Conservation (phyloP, 2,888 invertebrate genomes). For the Pherbina coryleti region DNA sequence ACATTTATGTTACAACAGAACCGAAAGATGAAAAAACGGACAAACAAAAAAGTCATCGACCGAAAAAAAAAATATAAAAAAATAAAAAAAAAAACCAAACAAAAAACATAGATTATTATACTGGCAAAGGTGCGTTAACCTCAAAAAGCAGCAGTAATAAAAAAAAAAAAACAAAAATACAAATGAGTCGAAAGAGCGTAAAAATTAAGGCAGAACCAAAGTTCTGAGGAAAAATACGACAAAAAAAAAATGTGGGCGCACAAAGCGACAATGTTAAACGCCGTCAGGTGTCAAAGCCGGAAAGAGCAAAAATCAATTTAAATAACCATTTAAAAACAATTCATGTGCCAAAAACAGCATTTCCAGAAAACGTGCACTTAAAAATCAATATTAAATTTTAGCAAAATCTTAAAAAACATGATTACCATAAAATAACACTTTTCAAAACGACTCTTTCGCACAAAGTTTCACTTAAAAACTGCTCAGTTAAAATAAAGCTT, state of each 20-base stretch:
- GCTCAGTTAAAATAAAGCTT: background rate
- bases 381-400: too few relatives aligned
- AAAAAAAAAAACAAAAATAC: constrained; percentile 17
- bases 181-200: background rate
- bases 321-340: background rate
- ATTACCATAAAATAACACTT: background rate
- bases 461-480: background rate
- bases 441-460: background rate
- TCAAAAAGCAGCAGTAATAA: constrained; percentile 36
- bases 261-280: too few relatives aligned
- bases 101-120: constrained; percentile 30
- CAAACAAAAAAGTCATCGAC: constrained; percentile 60
- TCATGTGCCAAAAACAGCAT: background rate
- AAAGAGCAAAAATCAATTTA: background rate
- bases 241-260: too few relatives aligned
- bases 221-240: background rate
- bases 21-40: constrained; percentile 36
- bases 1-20: background rate
- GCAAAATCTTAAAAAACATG: too few relatives aligned
- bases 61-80: constrained; percentile 39
- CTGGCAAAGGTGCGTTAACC: constrained; percentile 59
- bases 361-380: background rate
- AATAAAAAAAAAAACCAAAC: constrained; percentile 26
- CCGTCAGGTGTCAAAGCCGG: too few relatives aligned
- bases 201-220: background rate